Evolutionary conservation across 2,113 vertebrate genomes (phyloP).

Genomic region (Eretmochelys imbricata): DNA sequence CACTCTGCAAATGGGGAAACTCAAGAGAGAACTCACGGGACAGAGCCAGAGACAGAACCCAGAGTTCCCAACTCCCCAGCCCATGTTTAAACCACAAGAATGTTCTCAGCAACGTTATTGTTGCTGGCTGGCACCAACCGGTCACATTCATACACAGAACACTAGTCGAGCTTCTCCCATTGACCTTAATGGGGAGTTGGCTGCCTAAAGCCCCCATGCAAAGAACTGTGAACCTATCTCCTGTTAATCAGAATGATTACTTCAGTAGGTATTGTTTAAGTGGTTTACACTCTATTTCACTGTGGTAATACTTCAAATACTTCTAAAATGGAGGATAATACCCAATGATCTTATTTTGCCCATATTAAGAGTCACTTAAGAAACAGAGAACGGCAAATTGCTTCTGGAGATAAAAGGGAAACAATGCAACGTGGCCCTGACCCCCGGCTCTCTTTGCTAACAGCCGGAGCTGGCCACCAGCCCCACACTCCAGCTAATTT

Average conservation of each 20-base stretch:
- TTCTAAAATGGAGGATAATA: conserved; percentile 34
- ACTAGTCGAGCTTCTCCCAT: not conserved
- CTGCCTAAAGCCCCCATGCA: not conserved
- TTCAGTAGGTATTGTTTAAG: conserved; percentile 54
- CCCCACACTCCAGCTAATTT: conserved; percentile 56
- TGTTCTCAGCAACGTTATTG: conserved; percentile 40
- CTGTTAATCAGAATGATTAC: not conserved
- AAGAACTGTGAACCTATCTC: not conserved
- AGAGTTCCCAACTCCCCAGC: not conserved
- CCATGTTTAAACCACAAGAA: conserved; percentile 32
- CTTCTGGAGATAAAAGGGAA: conserved; percentile 66
- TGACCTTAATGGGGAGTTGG: not conserved
- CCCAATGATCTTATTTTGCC: conserved; percentile 57
- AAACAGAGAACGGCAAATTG: conserved; percentile 51
- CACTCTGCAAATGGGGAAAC: conserved; percentile 53
- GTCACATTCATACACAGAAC: not conserved
- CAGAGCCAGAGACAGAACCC: conserved; percentile 52
- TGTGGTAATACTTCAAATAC: not conserved
- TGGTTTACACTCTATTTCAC: conserved; percentile 15
- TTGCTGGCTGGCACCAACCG: conserved; percentile 49
- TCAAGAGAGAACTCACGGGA: conserved; percentile 49
- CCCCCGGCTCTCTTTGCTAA: conserved; percentile 52
- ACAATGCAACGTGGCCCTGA: conserved; percentile 49
- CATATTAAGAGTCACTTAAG: conserved; percentile 55
- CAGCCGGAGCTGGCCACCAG: conserved; percentile 56